These are phyloP conservation scores for Delphinapterus leucas DNA, from an alignment of 2,113 vertebrate species.

Conservation along the genomic window DNA sequence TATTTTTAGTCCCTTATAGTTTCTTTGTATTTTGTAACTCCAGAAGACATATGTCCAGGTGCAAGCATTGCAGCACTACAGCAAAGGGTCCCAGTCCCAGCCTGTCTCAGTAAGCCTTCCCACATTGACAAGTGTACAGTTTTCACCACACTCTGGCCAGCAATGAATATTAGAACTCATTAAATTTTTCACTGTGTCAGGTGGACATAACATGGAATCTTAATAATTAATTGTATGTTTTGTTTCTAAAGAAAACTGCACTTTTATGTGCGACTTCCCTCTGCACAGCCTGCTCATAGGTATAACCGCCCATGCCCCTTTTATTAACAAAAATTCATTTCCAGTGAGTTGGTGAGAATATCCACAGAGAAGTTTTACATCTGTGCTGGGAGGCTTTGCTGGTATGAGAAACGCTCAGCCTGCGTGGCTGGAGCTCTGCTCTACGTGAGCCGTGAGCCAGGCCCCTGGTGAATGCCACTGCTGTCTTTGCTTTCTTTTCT, in stretches of 20 bases:
- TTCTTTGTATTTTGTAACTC: background rate
- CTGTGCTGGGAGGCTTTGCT: background rate
- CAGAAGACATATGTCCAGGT: background rate
- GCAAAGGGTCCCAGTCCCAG: background rate
- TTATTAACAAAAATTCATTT: background rate
- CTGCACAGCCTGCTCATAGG: background rate
- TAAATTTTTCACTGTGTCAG: background rate
- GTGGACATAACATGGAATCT: background rate
- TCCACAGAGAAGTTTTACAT: background rate
- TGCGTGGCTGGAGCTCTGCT: background rate
- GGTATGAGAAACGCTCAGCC: background rate
- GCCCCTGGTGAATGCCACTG: background rate
- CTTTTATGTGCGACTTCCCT: background rate
- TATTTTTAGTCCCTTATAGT: background rate
- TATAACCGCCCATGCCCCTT: background rate
- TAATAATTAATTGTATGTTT: background rate
- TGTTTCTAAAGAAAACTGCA: background rate
- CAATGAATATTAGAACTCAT: background rate
- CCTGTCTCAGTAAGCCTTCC: background rate
- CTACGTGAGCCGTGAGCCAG: background rate
- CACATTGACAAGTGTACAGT: rapidly evolving
- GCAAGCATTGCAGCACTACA: background rate
- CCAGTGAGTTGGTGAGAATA: background rate
- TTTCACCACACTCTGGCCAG: background rate
- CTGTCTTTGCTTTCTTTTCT: constrained; percentile 4